A percentile compares a stretch with the other conserved stretches of the same genome.
Conservation (phyloP, 1,140 invertebrate species). For the Drosophila aff. region DNA sequence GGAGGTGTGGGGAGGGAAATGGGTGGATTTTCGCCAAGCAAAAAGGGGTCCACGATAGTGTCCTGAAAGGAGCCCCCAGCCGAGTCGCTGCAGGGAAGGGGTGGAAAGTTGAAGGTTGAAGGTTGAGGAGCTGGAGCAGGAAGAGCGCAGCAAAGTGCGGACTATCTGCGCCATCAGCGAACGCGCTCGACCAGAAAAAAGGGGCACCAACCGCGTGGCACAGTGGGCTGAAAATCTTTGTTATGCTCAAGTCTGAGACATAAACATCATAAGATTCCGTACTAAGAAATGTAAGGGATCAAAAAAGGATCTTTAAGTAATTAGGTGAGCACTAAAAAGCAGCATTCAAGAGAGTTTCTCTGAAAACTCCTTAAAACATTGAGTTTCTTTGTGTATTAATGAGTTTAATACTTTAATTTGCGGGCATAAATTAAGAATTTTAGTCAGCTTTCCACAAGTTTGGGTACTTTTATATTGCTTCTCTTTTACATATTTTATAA, state of each 20-base stretch:
- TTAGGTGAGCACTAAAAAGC: neutral
- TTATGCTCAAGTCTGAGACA: neutral
- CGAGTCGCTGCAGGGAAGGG: neutral
- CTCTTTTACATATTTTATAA: neutral
- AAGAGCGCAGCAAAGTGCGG: constrained; percentile 27
- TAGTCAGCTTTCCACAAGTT: too few relatives aligned
- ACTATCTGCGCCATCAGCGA: constrained; percentile 60
- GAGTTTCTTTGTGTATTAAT: too few relatives aligned
- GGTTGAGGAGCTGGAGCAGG: constrained; percentile 4
- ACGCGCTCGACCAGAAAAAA: constrained; percentile 75
- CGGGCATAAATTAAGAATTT: neutral
- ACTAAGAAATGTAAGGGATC: too few relatives aligned
- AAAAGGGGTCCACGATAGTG: constrained; percentile 44
- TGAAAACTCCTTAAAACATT: too few relatives aligned
- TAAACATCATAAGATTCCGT: too few relatives aligned
- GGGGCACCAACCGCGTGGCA: constrained; percentile 31
- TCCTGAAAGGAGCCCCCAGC: constrained; percentile 8
- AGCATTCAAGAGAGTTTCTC: neutral
- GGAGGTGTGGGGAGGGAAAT: neutral
- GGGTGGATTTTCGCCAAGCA: constrained; percentile 9
- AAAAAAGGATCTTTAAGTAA: neutral
- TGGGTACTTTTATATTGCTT: neutral
- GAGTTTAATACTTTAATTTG: too few relatives aligned
- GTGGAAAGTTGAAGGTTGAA: neutral
- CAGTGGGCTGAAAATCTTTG: constrained; percentile 12